Conservation (phyloP, 2,113 vertebrate genomes). For the Lamprologus callipterus region DNA sequence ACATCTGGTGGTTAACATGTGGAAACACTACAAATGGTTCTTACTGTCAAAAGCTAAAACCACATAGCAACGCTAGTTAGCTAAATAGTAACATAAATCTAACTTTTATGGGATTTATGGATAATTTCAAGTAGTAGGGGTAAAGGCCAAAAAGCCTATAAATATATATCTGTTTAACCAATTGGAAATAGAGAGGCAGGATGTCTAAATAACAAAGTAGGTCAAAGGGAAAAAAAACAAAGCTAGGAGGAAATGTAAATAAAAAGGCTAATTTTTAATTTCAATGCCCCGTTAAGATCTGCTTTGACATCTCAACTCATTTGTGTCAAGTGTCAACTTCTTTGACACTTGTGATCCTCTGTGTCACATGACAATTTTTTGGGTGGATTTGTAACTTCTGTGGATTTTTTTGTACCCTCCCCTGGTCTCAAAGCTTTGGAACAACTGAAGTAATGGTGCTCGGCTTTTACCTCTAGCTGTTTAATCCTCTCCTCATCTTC, state of each 20-base stretch:
- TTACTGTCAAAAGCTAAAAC: background rate
- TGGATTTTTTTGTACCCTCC: background rate
- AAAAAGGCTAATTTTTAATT: background rate
- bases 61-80: background rate
- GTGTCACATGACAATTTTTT: background rate
- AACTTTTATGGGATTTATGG: background rate
- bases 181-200: background rate
- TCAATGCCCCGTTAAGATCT: background rate
- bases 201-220: background rate
- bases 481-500: constrained; percentile 90
- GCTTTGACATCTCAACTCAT: background rate
- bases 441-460: background rate
- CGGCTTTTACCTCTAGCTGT: constrained; percentile 81
- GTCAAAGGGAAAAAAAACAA: background rate
- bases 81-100: background rate
- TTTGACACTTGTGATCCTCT: background rate
- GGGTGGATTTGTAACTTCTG: background rate
- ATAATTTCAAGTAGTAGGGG: background rate
- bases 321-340: background rate
- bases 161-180: background rate
- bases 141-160: background rate
- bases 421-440: background rate
- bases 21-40: background rate
- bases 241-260: background rate
- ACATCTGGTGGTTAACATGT: background rate